Base-by-base conservation (phyloP, 1,140 invertebrate species). In the Drosophila pseudoobscura region DNA sequence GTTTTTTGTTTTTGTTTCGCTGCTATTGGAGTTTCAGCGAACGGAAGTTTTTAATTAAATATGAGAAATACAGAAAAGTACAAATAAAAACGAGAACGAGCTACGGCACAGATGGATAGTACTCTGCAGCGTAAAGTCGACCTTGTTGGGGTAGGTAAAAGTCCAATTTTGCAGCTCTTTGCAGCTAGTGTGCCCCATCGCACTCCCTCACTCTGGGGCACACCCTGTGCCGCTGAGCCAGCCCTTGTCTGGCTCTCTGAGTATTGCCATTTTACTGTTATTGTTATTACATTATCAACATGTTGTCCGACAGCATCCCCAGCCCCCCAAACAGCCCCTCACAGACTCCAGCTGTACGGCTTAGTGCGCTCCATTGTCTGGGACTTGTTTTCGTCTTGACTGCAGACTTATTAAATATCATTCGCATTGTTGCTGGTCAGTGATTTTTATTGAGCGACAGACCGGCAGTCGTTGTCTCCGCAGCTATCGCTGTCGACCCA, bases 11-110 rank as follows among this genome's bases (percentile, higher is more conserved):
- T 26, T 26, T 26, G 24, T 5, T 39, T 4, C 13, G 35, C 35
- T 13, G 11, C 51, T 43, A 46, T 68, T 46, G 45, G 45, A 77
- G 65, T 58, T 75, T 55, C 59, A 26, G 11, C 20, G 22, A 75
- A 78, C 75, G 78, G 78, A 87, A 87, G 82, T 87, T 82, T 65
- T 82, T 87, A 82, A 87, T 87, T 71, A 78, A 83, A 72, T 82
- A 55, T 74, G 51, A 41, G 56, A 31, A 62, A 39, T 5, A 39
- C 35, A 13, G 35, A 39, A 64, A 63, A 20, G 17, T 29, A 64
- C n/a, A 64, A 63, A 29, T 22, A 59, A 63, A 45, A 58, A 29
- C 31, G 26, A 39, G n/a, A 45, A 24, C 39, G 15, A 6, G 43
- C 55, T 35, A 54, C 44, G 43, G 56, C 26, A 54, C 39, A 66